Percentiles rank a stretch among this genome's conserved stretches.
phyloP scores from a whole-genome alignment of 2,797 vertebrate species.

The Falco peregrinus region DNA sequence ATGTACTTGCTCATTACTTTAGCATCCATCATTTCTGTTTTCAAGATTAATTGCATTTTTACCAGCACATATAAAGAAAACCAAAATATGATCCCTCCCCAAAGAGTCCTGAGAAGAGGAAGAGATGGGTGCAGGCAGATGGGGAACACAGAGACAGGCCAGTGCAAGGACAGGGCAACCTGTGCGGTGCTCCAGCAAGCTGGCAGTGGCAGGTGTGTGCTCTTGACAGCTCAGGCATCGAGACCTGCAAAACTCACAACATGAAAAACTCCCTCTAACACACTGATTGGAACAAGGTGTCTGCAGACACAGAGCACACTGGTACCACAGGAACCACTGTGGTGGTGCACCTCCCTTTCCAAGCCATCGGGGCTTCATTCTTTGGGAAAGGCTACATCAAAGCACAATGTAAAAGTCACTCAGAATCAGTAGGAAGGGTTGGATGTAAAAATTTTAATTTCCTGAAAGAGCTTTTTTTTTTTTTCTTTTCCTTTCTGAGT shows the following conservation, averaged over 20 bases:
- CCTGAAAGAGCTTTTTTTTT: not conserved
- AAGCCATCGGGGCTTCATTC: accelerated
- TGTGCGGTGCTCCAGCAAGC: accelerated
- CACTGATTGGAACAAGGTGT: accelerated
- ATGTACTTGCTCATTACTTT: not conserved
- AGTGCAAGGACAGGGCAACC: accelerated
- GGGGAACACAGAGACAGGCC: not conserved
- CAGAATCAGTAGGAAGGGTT: not conserved
- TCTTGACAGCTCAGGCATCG: accelerated
- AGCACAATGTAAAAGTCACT: not conserved
- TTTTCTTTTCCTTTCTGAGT: not conserved
- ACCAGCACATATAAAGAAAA: not conserved
- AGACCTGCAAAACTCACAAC: not conserved
- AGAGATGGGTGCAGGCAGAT: not conserved
- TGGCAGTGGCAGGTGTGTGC: not conserved
- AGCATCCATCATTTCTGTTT: not conserved
- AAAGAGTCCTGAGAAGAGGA: not conserved
- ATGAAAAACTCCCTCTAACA: not conserved
- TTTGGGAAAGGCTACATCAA: not conserved
- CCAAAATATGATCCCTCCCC: not conserved
- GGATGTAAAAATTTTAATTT: not conserved
- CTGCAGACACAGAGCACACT: not conserved
- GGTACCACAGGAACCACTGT: not conserved
- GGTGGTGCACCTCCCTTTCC: accelerated
- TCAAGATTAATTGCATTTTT: not conserved